Evolutionary conservation across 37 sponge, comb jelly and placozoan genomes (phyloP).

Genomic region (Oopsacas minuta): DNA sequence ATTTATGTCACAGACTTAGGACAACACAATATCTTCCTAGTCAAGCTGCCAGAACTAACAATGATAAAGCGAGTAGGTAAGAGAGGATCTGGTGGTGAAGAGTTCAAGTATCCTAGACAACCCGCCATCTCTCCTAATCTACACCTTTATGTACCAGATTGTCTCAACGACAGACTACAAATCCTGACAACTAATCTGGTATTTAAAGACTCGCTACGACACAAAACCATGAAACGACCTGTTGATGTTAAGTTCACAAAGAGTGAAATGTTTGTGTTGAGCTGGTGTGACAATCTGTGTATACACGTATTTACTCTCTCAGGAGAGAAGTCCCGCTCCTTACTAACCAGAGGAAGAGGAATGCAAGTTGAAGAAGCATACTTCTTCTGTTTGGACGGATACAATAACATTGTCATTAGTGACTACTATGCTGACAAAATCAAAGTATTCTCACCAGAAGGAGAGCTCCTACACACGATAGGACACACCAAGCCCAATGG

Average conservation of each 20-base stretch:
- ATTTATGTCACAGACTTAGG: not conserved
- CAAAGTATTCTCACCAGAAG: not conserved
- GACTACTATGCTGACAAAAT: not conserved
- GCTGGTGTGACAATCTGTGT: not conserved
- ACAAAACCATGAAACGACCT: not conserved
- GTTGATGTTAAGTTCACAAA: slow-evolving; percentile 7
- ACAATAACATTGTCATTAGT: not conserved
- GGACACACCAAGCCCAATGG: not conserved
- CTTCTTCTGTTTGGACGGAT: slow-evolving; percentile 1
- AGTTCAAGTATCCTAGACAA: not conserved
- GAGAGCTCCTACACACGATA: not conserved
- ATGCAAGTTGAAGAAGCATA: not conserved
- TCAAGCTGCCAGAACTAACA: not conserved
- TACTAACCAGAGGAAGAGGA: not conserved
- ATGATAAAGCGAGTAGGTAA: slow-evolving; percentile 13
- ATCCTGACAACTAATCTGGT: not conserved
- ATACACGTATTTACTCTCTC: slow-evolving; percentile 12
- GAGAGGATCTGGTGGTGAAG: not conserved
- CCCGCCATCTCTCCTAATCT: slow-evolving; percentile 10
- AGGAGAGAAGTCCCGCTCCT: slow-evolving; percentile 4
- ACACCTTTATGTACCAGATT: not conserved
- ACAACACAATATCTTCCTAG: not conserved
- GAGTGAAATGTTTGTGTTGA: not conserved
- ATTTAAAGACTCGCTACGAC: not conserved
- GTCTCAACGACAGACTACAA: not conserved